A percentile compares a stretch with the other conserved stretches of the same genome.
phyloP scores from a whole-genome alignment of 2,888 invertebrate species.

The Acrocyrtus sp. region DNA sequence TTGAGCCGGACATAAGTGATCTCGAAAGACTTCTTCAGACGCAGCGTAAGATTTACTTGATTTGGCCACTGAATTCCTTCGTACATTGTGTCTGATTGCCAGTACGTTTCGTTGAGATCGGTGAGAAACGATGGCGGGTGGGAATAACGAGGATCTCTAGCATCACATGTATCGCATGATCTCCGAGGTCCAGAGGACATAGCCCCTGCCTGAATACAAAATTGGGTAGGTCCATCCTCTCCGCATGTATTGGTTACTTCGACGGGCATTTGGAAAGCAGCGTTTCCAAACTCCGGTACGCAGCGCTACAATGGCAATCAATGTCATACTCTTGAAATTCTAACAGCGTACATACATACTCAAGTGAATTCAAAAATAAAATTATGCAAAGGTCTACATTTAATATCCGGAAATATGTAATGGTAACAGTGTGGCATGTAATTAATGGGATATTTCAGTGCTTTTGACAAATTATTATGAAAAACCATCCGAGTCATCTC shows the following conservation, averaged over 20 bases:
- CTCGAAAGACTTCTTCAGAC: constrained; percentile 93
- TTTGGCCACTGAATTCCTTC: constrained; percentile 92
- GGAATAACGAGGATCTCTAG: constrained; percentile 69
- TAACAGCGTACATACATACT: no score
- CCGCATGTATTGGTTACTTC: constrained; percentile 98
- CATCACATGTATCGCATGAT: constrained; percentile 82
- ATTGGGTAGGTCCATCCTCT: constrained; percentile 79
- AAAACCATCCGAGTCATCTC: no score
- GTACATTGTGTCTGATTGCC: constrained; percentile 98
- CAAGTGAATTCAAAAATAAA: no score
- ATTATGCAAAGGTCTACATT: no score
- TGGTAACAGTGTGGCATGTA: no score
- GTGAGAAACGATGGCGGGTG: constrained; percentile 84
- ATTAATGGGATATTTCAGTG: no score
- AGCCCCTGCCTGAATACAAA: constrained; percentile 90
- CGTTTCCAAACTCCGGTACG: constrained; percentile 96
- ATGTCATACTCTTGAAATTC: neutral
- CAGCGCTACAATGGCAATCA: constrained; percentile 87
- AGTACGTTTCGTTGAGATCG: constrained; percentile 94
- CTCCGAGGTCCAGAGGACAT: constrained; percentile 71
- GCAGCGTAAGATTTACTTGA: constrained; percentile 91
- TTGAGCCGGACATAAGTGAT: constrained; percentile 95
- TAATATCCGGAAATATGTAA: no score
- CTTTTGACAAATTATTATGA: no score
- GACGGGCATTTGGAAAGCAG: constrained; percentile 88